These are phyloP conservation scores for Crocallis elinguaria DNA, from an alignment of 2,888 invertebrate genomes.

Conservation along the genomic window DNA sequence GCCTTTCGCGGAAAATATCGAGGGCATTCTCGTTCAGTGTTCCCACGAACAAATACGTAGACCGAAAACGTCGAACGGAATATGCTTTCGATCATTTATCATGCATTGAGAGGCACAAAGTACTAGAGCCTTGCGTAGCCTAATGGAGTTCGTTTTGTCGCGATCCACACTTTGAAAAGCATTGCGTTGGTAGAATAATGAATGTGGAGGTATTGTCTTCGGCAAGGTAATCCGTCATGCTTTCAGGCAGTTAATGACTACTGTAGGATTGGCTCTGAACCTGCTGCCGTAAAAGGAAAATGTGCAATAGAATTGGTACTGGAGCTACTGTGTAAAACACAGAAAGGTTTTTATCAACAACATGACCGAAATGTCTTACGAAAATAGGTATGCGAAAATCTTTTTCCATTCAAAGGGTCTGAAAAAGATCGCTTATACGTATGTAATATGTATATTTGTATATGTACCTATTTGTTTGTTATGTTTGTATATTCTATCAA, in stretches of 20 bases:
- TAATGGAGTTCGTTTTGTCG: slow-evolving; percentile 74
- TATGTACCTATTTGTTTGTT: too few species aligned
- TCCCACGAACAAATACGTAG: slow-evolving; percentile 55
- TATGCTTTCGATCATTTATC: slow-evolving; percentile 80
- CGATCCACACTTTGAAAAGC: slow-evolving; percentile 58
- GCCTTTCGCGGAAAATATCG: slow-evolving; percentile 73
- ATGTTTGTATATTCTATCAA: too few species aligned
- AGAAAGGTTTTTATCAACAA: too few species aligned
- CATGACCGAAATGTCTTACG: too few species aligned
- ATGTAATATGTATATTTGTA: too few species aligned
- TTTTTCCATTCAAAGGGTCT: too few species aligned
- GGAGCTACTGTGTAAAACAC: too few species aligned
- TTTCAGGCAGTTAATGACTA: slow-evolving; percentile 40
- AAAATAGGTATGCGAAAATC: too few species aligned
- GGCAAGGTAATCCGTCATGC: slow-evolving; percentile 58
- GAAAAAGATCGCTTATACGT: too few species aligned
- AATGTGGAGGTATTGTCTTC: slow-evolving; percentile 60
- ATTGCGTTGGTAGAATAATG: slow-evolving; percentile 52
- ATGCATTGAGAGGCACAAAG: slow-evolving; percentile 78
- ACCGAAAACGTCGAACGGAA: too few species aligned
- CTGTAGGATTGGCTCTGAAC: slow-evolving; percentile 27
- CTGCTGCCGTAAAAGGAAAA: too few species aligned
- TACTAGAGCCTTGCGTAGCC: slow-evolving; percentile 32
- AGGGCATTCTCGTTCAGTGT: slow-evolving; percentile 64
- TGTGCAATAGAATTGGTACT: not conserved